Percentiles rank a stretch among this genome's conserved stretches.
Conservation (phyloP, 1,140 invertebrate genomes). For the Heliothis subflexa region DNA sequence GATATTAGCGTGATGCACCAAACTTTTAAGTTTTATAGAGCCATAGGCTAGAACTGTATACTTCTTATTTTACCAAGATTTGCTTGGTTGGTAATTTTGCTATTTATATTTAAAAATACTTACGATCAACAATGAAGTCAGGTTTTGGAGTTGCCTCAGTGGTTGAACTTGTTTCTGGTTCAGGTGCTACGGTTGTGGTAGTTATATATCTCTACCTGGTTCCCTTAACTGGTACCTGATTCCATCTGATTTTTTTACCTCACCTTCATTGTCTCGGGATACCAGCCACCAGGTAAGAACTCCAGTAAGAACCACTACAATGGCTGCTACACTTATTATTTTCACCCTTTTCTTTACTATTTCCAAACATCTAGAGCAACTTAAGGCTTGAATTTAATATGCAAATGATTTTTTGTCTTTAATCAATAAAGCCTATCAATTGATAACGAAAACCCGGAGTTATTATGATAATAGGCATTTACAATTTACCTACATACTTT, state of each 20-base stretch:
- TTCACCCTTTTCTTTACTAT: constrained; percentile 55
- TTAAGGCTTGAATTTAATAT: not conserved
- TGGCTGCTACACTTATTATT: constrained; percentile 53
- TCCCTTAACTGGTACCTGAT: too few relatives aligned
- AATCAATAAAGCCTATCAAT: not conserved
- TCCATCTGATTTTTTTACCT: not conserved
- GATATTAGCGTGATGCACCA: too few relatives aligned
- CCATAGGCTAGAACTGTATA: too few relatives aligned
- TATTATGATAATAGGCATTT: not conserved
- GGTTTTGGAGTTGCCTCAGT: constrained; percentile 4
- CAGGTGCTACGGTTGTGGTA: too few relatives aligned
- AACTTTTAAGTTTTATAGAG: too few relatives aligned
- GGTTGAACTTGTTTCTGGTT: too few relatives aligned
- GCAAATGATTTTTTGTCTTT: not conserved
- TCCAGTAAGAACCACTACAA: constrained; percentile 55
- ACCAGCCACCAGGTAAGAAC: constrained; percentile 75
- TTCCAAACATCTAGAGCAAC: not conserved
- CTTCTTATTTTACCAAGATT: too few relatives aligned
- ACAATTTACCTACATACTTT: too few relatives aligned
- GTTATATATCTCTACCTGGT: too few relatives aligned
- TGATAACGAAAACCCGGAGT: not conserved
- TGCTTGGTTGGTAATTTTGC: not conserved
- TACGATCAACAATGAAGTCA: constrained; percentile 62
- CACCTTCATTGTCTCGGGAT: constrained; percentile 17
- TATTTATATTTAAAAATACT: constrained; percentile 42